phyloP scores from a whole-genome alignment of 2,797 vertebrate species.

The Amblyopsis hoosieri region DNA sequence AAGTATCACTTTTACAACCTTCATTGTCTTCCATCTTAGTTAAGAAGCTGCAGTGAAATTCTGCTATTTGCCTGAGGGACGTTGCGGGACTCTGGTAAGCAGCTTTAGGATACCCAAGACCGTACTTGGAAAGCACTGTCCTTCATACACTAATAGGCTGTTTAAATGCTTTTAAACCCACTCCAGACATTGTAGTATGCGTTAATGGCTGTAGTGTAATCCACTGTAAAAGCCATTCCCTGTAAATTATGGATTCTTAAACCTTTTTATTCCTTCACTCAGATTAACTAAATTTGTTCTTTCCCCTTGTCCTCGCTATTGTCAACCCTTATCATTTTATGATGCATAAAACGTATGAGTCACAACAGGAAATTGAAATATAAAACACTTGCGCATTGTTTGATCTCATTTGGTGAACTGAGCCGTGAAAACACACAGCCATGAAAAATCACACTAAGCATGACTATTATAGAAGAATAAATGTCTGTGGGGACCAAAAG shows the following conservation, averaged over 20 bases:
- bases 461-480: too few species aligned
- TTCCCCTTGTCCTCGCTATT: slow-evolving; percentile 28
- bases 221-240: slow-evolving; percentile 58
- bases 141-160: slow-evolving; percentile 69
- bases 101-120: slow-evolving; percentile 62
- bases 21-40: slow-evolving; percentile 32
- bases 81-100: slow-evolving; percentile 53
- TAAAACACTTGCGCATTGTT: slow-evolving; percentile 18
- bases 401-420: too few species aligned
- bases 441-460: too few species aligned
- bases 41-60: slow-evolving; percentile 44
- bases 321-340: slow-evolving; percentile 13
- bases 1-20: neutral
- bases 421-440: too few species aligned
- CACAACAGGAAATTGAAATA: slow-evolving; percentile 14
- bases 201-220: slow-evolving; percentile 59
- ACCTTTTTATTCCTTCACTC: slow-evolving; percentile 29
- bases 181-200: slow-evolving; percentile 53
- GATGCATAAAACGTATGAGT: slow-evolving; percentile 23
- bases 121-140: slow-evolving; percentile 56
- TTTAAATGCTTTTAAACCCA: slow-evolving; percentile 64
- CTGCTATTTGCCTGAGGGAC: slow-evolving; percentile 26
- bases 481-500: too few species aligned
- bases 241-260: slow-evolving; percentile 42
- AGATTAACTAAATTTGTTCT: slow-evolving; percentile 28